Evolutionary conservation across 2,888 invertebrate genomes (phyloP).

Genomic region (Eugnorisma glareosa): DNA sequence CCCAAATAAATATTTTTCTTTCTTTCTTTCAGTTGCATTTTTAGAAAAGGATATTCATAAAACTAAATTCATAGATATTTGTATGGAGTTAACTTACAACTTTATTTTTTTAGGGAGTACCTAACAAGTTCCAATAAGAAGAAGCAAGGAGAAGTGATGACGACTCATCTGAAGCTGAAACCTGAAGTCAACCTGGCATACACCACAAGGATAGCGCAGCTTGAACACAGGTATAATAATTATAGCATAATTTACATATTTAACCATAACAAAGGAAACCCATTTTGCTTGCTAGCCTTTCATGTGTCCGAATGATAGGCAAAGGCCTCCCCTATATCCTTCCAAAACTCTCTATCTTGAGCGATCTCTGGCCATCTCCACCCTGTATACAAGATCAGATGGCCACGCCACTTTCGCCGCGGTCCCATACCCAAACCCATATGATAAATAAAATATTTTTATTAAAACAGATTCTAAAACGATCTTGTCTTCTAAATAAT

Average conservation of each 20-base stretch:
- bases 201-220: constrained; percentile 94
- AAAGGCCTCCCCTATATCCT: not conserved
- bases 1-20: too few relatives aligned
- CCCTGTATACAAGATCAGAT: too few relatives aligned
- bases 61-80: not conserved
- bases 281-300: too few relatives aligned
- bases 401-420: too few relatives aligned
- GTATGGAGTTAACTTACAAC: too few relatives aligned
- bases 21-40: too few relatives aligned
- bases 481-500: not conserved
- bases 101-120: constrained; percentile 77
- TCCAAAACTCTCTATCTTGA: not conserved
- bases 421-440: too few relatives aligned
- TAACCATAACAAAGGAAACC: not conserved
- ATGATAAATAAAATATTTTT: too few relatives aligned
- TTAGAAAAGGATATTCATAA: not conserved
- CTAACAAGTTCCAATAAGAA: constrained; percentile 77
- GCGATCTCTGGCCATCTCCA: not conserved
- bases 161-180: constrained; percentile 89
- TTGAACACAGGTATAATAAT: constrained; percentile 92
- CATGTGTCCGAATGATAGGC: too few relatives aligned
- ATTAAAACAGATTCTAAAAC: not conserved
- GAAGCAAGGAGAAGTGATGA: constrained; percentile 85
- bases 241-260: not conserved
- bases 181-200: constrained; percentile 91